Conservation (phyloP, 2,113 vertebrate species). For the Chitala chitala region DNA sequence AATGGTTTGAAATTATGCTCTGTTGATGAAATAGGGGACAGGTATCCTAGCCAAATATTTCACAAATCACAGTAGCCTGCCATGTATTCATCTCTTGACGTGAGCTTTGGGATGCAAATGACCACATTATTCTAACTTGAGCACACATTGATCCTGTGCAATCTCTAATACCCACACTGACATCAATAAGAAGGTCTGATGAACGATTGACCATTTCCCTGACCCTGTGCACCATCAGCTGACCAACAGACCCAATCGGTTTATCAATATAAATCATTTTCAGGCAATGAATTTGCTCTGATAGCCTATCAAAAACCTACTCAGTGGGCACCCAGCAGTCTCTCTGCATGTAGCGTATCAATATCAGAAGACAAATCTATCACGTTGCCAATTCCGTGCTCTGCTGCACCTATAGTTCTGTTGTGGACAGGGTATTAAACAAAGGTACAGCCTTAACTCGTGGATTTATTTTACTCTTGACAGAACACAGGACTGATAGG, state of each 20-base stretch:
- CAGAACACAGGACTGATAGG: too few relatives aligned
- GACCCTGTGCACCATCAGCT: constrained; percentile 26
- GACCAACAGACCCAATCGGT: constrained; percentile 24
- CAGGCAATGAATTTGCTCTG: background rate
- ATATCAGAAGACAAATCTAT: constrained; percentile 9
- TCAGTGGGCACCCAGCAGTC: background rate
- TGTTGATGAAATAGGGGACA: constrained; percentile 6
- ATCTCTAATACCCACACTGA: constrained; percentile 22
- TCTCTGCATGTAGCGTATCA: background rate
- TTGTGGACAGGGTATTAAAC: constrained; percentile 1
- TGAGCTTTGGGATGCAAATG: background rate
- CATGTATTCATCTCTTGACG: constrained; percentile 7
- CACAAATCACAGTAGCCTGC: constrained; percentile 28
- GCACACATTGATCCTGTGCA: background rate
- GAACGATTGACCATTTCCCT: constrained; percentile 37
- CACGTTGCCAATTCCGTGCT: background rate
- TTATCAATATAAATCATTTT: constrained; percentile 25
- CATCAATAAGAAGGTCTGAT: constrained; percentile 36
- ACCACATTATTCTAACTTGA: background rate
- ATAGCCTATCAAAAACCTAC: constrained; percentile 10
- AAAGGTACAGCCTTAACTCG: background rate
- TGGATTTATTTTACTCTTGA: background rate
- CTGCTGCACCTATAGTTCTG: background rate
- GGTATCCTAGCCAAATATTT: constrained; percentile 5
- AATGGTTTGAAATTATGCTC: background rate